A percentile compares a stretch with the other conserved stretches of the same genome.
phyloP scores from a whole-genome alignment of 2,888 invertebrate genomes.

The Cephus pulcher region DNA sequence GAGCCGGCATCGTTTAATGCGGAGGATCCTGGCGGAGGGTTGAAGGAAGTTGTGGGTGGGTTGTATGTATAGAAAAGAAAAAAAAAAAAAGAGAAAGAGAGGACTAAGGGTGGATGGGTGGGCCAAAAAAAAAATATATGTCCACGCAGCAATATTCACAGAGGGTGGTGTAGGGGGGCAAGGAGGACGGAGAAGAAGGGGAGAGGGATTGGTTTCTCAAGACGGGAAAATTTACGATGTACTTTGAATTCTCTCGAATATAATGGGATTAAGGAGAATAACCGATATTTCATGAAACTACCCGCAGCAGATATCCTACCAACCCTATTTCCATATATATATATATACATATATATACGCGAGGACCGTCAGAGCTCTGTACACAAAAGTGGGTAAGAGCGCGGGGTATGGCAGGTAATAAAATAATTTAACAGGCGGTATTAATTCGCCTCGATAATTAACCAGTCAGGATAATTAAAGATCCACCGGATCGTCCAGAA shows the following conservation, averaged over 20 bases:
- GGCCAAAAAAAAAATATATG: background rate
- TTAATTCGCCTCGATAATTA: background rate
- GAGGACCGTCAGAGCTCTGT: background rate
- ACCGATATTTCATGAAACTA: background rate
- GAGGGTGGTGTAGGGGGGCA: conserved; percentile 8
- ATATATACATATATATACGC: background rate
- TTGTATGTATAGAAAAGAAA: conserved; percentile 13
- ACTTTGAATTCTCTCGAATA: background rate
- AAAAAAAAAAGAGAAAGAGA: conserved; percentile 11
- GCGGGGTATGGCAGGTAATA: background rate
- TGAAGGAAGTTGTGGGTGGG: background rate
- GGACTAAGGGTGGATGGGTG: background rate
- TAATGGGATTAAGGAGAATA: background rate
- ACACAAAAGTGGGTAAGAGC: background rate
- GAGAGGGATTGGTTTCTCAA: background rate
- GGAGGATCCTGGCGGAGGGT: background rate
- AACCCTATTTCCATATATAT: background rate
- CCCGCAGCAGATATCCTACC: background rate
- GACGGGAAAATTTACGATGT: background rate
- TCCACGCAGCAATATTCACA: background rate
- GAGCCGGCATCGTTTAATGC: background rate
- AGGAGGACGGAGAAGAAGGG: background rate
- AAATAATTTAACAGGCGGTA: background rate
- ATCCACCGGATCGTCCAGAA: background rate
- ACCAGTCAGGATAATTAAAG: background rate